These are phyloP conservation scores for Brachymystax lenok DNA, from an alignment of 2,797 vertebrate species.

Conservation along the genomic window DNA sequence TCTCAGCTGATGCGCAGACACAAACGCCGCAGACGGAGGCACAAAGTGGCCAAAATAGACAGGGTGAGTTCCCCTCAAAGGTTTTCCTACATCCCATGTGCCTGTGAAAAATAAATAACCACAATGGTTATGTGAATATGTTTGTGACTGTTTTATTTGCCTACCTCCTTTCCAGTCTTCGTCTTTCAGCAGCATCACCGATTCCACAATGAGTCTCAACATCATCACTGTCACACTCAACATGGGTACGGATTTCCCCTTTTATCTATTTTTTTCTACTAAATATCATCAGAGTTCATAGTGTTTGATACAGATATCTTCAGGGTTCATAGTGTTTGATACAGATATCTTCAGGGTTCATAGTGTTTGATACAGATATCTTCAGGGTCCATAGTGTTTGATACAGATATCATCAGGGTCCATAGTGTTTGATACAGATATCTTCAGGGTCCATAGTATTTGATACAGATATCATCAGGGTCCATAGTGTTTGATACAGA, in stretches of 20 bases:
- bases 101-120: neutral
- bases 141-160: neutral
- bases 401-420: too few relatives aligned
- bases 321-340: too few relatives aligned
- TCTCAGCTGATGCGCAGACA: slow-evolving; percentile 94
- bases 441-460: too few relatives aligned
- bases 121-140: neutral
- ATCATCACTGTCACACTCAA: slow-evolving; percentile 98
- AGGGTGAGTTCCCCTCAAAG: slow-evolving; percentile 74
- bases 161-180: slow-evolving; percentile 80
- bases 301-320: too few relatives aligned
- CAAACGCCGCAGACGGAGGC: slow-evolving; percentile 90
- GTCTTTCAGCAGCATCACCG: slow-evolving; percentile 98
- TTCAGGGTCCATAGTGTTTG: too few relatives aligned
- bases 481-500: too few relatives aligned
- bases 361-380: too few relatives aligned
- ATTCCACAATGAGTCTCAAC: slow-evolving; percentile 99
- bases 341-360: too few relatives aligned
- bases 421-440: too few relatives aligned
- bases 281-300: too few relatives aligned
- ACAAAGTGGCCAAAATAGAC: slow-evolving; percentile 94
- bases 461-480: too few relatives aligned
- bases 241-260: slow-evolving; percentile 85
- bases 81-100: neutral
- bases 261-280: too few relatives aligned